These are phyloP conservation scores for Eupeodes latifasciatus DNA, from an alignment of 2,888 invertebrate genomes.

Conservation along the genomic window DNA sequence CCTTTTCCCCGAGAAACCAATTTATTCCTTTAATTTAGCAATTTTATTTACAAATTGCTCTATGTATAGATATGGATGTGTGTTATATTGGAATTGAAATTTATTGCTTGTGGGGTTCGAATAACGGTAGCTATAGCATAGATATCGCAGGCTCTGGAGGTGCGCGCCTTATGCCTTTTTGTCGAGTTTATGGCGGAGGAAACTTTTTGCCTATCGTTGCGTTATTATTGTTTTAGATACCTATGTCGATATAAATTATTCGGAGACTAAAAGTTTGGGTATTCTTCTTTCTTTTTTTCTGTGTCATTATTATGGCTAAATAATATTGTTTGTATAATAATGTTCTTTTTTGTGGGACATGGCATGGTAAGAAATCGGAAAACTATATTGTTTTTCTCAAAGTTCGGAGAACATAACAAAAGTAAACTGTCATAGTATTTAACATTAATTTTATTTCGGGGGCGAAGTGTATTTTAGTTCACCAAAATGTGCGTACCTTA, in stretches of 20 bases:
- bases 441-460: constrained; percentile 13
- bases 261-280: constrained; percentile 67
- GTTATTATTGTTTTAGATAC: constrained; percentile 74
- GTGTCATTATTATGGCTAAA: constrained; percentile 73
- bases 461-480: not conserved
- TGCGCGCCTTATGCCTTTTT: constrained; percentile 46
- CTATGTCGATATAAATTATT: constrained; percentile 75
- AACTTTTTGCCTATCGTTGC: constrained; percentile 71
- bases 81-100: constrained; percentile 76
- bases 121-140: constrained; percentile 38
- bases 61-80: constrained; percentile 15
- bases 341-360: constrained; percentile 16
- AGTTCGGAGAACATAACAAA: constrained; percentile 2
- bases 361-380: not conserved
- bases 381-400: constrained; percentile 22
- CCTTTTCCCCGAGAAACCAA: constrained; percentile 72
- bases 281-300: constrained; percentile 57
- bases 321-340: constrained; percentile 55
- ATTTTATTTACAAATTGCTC: constrained; percentile 83
- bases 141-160: constrained; percentile 5
- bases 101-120: constrained; percentile 66
- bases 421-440: constrained; percentile 22
- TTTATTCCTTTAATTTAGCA: constrained; percentile 83
- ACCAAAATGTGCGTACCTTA: constrained; percentile 5
- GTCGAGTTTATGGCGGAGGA: constrained; percentile 31